A percentile compares a stretch with the other conserved stretches of the same genome.
These are phyloP conservation scores for Dynastes tityus DNA, from an alignment of 2,888 invertebrate species.

Conservation along the genomic window DNA sequence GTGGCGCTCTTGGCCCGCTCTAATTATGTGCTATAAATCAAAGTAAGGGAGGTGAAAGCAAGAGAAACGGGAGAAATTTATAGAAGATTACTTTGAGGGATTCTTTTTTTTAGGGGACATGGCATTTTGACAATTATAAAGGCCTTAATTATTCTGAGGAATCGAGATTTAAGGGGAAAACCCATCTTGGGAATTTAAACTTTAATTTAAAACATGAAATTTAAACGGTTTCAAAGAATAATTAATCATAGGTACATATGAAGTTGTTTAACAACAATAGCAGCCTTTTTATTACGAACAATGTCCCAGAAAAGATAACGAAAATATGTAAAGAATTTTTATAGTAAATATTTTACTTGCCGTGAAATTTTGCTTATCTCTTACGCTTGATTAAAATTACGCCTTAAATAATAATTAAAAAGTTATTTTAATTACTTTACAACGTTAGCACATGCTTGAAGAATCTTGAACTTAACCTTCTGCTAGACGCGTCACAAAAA, in stretches of 20 bases:
- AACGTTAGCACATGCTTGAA: neutral
- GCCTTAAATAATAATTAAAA: constrained; percentile 32
- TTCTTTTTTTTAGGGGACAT: too few relatives aligned
- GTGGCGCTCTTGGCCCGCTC: too few relatives aligned
- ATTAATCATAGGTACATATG: constrained; percentile 3
- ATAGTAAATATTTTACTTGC: constrained; percentile 26
- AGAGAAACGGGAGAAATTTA: too few relatives aligned
- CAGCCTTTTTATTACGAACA: neutral
- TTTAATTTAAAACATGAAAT: too few relatives aligned
- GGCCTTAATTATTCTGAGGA: neutral
- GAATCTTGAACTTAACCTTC: constrained; percentile 13
- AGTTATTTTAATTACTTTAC: constrained; percentile 30
- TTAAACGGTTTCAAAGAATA: constrained; percentile 11
- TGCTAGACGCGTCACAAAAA: neutral
- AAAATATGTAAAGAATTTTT: constrained; percentile 25
- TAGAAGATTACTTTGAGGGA: too few relatives aligned
- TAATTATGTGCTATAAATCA: too few relatives aligned
- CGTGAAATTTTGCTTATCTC: constrained; percentile 12
- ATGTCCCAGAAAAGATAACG: constrained; percentile 23
- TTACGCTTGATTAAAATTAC: constrained; percentile 16
- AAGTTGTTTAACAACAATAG: constrained; percentile 18
- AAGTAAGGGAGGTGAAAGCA: too few relatives aligned
- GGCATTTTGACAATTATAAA: too few relatives aligned
- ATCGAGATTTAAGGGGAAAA: neutral
- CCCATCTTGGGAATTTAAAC: too few relatives aligned